Evolutionary conservation across 2,888 invertebrate genomes (phyloP).

Genomic region (Lithophane ornitopus): DNA sequence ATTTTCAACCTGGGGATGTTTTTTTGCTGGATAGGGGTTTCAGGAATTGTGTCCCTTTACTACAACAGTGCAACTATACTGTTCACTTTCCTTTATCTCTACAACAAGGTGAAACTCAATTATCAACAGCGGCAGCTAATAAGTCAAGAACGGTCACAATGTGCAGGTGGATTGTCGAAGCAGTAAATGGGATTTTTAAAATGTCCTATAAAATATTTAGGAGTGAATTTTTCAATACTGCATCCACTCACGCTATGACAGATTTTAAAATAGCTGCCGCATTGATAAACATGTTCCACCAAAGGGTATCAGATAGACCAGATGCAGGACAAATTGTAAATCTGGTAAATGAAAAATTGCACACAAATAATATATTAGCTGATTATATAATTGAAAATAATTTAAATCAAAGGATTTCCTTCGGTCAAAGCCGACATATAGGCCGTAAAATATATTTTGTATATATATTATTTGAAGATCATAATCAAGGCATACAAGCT

Average conservation of each 20-base stretch:
- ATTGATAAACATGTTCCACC: slow-evolving; percentile 9
- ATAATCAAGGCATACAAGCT: too few species aligned
- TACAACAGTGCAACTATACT: slow-evolving; percentile 8
- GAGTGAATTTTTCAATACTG: slow-evolving; percentile 10
- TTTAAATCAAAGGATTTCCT: not conserved
- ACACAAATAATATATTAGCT: slow-evolving; percentile 2
- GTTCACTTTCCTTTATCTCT: not conserved
- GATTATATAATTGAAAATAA: slow-evolving; percentile 13
- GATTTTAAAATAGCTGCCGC: slow-evolving; percentile 4
- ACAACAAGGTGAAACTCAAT: not conserved
- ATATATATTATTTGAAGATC: too few species aligned
- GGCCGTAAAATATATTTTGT: too few species aligned
- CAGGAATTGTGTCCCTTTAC: slow-evolving; percentile 1
- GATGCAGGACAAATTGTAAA: slow-evolving; percentile 6
- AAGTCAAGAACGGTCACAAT: slow-evolving; percentile 11
- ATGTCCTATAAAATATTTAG: slow-evolving; percentile 3
- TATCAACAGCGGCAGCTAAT: not conserved
- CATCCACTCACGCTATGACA: slow-evolving; percentile 7
- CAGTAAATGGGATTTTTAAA: slow-evolving; percentile 16
- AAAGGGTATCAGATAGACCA: slow-evolving; percentile 2
- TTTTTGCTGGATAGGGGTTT: slow-evolving; percentile 24
- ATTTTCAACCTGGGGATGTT: slow-evolving; percentile 24
- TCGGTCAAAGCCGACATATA: too few species aligned
- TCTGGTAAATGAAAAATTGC: slow-evolving; percentile 3
- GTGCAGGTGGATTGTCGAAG: slow-evolving; percentile 12